Evolutionary conservation across 2,888 invertebrate genomes (phyloP).

Genomic region (Hirtodrosophila histrioides): DNA sequence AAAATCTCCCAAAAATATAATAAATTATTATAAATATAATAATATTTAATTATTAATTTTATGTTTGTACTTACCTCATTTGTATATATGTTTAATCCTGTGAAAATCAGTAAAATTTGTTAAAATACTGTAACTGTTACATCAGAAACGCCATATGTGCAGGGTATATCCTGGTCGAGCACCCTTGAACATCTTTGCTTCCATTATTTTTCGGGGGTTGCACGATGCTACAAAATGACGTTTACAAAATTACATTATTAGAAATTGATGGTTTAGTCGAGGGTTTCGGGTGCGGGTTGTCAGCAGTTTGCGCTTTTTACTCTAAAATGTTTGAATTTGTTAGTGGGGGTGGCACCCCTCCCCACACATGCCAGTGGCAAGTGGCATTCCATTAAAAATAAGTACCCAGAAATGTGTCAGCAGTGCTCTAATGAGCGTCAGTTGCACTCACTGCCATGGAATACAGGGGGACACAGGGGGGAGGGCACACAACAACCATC

Average conservation of each 20-base stretch:
- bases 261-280: conserved; percentile 72
- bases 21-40: too few relatives aligned
- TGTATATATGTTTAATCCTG: too few relatives aligned
- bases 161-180: too few relatives aligned
- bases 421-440: conserved; percentile 52
- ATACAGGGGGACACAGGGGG: background rate
- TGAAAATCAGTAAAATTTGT: too few relatives aligned
- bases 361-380: conserved; percentile 18
- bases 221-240: conserved; percentile 64
- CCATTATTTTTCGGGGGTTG: conserved; percentile 29
- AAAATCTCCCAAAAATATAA: too few relatives aligned
- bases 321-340: conserved; percentile 34
- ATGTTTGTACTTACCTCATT: too few relatives aligned
- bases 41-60: too few relatives aligned
- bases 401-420: conserved; percentile 50
- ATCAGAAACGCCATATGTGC: too few relatives aligned
- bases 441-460: conserved; percentile 9
- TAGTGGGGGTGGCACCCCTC: conserved; percentile 9
- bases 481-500: conserved; percentile 10
- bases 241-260: conserved; percentile 80
- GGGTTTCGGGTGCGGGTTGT: conserved; percentile 29
- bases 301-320: conserved; percentile 41
- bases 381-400: conserved; percentile 50
- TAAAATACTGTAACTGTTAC: too few relatives aligned
- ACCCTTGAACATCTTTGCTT: conserved; percentile 4